Conservation (phyloP, 2,113 vertebrate genomes). For the Eurystomus gularis region DNA sequence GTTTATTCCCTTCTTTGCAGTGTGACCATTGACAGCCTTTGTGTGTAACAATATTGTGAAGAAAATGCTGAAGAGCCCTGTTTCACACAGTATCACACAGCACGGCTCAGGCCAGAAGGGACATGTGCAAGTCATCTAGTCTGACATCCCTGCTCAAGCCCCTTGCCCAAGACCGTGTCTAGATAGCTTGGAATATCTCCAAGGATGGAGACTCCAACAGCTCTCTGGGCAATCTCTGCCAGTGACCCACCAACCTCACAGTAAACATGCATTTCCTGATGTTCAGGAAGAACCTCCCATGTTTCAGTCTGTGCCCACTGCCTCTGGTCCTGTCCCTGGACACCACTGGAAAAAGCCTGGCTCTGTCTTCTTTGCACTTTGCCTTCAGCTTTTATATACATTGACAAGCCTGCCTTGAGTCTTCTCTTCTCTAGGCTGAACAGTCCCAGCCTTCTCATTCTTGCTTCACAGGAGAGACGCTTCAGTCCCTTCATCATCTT, state of each 20-base stretch:
- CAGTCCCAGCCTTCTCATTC: background rate
- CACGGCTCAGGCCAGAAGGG: background rate
- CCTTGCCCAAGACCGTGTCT: background rate
- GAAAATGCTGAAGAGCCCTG: background rate
- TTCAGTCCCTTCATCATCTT: background rate
- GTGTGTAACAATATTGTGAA: background rate
- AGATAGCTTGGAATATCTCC: background rate
- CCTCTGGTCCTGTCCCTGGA: background rate
- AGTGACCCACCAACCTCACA: background rate
- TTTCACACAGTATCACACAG: background rate
- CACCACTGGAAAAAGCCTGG: background rate
- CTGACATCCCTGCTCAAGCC: background rate
- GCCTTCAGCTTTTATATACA: background rate
- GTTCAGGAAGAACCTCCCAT: background rate
- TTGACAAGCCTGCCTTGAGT: background rate
- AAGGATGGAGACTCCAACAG: background rate
- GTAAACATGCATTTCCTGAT: background rate
- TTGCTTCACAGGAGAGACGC: background rate
- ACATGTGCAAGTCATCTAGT: background rate
- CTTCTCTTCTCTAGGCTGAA: background rate
- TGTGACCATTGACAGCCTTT: background rate
- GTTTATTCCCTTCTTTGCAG: background rate
- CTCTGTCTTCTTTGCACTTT: background rate
- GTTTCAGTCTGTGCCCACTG: background rate
- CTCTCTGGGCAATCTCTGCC: background rate